These are phyloP conservation scores for Phocides pigmalion DNA, from an alignment of 1,140 invertebrate genomes.

Conservation along the genomic window DNA sequence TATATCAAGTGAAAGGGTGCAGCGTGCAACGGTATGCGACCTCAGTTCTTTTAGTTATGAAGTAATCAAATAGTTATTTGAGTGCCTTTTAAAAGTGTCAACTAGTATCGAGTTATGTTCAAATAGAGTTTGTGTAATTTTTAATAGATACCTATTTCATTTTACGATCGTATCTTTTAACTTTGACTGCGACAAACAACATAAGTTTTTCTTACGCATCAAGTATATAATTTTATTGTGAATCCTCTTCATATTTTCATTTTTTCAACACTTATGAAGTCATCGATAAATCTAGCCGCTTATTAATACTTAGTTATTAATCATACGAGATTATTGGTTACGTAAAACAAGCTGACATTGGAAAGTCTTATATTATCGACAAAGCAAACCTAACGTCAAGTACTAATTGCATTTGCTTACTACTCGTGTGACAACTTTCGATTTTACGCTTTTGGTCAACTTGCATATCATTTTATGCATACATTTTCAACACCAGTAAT, in stretches of 20 bases:
- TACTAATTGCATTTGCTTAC: conserved; percentile 5
- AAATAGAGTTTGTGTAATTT: conserved; percentile 14
- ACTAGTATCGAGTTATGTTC: conserved; percentile 4
- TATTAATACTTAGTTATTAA: neutral
- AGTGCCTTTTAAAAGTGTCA: conserved; percentile 16
- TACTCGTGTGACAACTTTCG: neutral
- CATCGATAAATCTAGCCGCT: no score
- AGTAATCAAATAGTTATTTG: conserved; percentile 17
- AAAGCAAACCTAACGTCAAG: neutral
- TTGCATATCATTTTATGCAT: conserved; percentile 2
- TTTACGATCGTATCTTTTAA: no score
- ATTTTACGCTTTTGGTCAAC: conserved; percentile 2
- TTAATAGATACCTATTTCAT: conserved; percentile 25
- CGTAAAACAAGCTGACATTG: neutral
- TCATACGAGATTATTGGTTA: no score
- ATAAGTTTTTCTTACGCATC: no score
- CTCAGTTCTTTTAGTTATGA: conserved; percentile 29
- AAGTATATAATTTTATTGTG: no score
- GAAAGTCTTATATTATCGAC: neutral
- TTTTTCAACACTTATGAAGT: no score
- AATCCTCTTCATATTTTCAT: no score
- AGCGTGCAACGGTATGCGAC: conserved; percentile 24
- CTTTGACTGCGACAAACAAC: no score
- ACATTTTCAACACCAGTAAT: neutral
- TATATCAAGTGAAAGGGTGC: conserved; percentile 21